phyloP scores from a whole-genome alignment of 2,888 invertebrate species.

The Diloba caeruleocephala region DNA sequence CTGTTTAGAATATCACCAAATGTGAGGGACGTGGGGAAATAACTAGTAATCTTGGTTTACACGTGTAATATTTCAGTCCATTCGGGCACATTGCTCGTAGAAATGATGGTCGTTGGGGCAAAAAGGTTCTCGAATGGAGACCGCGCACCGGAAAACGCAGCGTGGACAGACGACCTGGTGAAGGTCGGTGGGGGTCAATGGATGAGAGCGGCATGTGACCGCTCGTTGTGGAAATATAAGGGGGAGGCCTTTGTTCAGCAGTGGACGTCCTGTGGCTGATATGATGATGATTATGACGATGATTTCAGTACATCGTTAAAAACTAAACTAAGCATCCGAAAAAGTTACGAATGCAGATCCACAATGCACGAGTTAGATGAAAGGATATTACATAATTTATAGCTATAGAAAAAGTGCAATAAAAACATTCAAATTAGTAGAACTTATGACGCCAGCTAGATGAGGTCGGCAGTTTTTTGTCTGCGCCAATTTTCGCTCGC shows the following conservation, averaged over 20 bases:
- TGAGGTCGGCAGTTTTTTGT: slow-evolving; percentile 50
- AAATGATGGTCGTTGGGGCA: too few relatives aligned
- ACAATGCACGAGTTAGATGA: slow-evolving; percentile 26
- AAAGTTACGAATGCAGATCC: slow-evolving; percentile 24
- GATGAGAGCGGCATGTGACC: too few relatives aligned
- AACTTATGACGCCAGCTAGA: slow-evolving; percentile 35
- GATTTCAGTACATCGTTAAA: slow-evolving; percentile 10
- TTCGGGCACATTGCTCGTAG: too few relatives aligned
- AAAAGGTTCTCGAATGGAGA: too few relatives aligned
- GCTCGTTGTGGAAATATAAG: too few relatives aligned
- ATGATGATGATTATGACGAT: too few relatives aligned
- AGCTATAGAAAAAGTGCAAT: slow-evolving; percentile 40
- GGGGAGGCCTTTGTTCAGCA: too few relatives aligned
- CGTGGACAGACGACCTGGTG: too few relatives aligned
- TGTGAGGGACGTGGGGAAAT: neutral
- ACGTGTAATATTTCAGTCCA: slow-evolving; percentile 1
- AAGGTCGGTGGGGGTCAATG: too few relatives aligned
- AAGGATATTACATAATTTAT: slow-evolving; percentile 40
- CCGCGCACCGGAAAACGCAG: too few relatives aligned
- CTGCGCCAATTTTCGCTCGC: slow-evolving; percentile 58
- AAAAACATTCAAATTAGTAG: slow-evolving; percentile 41
- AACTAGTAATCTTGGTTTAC: neutral
- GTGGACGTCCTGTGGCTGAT: too few relatives aligned
- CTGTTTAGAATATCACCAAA: slow-evolving; percentile 10
- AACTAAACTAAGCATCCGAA: slow-evolving; percentile 13